A percentile compares a stretch with the other conserved stretches of the same genome.
Conservation (phyloP, 2,888 invertebrate species). For the Mimumesa dahlbomi region DNA sequence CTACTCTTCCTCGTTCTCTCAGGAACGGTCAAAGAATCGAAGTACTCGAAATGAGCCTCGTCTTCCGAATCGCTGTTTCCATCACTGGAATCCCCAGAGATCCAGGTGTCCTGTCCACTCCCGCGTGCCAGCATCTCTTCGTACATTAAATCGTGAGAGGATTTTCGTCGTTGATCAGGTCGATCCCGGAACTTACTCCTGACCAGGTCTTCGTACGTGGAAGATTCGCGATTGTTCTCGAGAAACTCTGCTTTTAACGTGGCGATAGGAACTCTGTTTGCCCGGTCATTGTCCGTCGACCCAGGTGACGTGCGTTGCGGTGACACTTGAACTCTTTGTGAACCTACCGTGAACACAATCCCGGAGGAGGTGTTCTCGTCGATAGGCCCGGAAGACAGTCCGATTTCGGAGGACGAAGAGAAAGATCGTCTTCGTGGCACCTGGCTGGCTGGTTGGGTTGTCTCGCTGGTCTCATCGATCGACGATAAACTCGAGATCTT, state of each 20-base stretch:
- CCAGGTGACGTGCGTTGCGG: constrained; percentile 27
- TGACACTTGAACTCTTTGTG: constrained; percentile 63
- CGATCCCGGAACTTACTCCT: constrained; percentile 62
- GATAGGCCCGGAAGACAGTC: constrained; percentile 6
- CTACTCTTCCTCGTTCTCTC: neutral
- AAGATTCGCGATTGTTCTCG: constrained; percentile 32
- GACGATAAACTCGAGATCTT: constrained; percentile 79
- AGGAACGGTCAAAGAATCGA: constrained; percentile 34
- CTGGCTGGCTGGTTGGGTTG: constrained; percentile 52
- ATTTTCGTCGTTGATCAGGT: constrained; percentile 64
- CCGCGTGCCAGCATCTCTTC: constrained; percentile 62
- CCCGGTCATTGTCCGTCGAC: constrained; percentile 62
- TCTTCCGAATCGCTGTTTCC: constrained; percentile 45
- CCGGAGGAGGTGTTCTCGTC: constrained; percentile 47
- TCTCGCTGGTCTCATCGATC: constrained; percentile 78
- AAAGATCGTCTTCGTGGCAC: constrained; percentile 48
- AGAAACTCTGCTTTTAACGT: constrained; percentile 68
- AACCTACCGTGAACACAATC: constrained; percentile 76
- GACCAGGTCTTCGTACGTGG: constrained; percentile 46
- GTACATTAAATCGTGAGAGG: constrained; percentile 71
- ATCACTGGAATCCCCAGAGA: constrained; percentile 5
- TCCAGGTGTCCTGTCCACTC: constrained; percentile 61
- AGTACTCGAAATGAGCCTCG: constrained; percentile 34
- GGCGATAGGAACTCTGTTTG: constrained; percentile 67
- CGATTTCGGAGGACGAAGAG: constrained; percentile 44